Evolutionary conservation across 37 sponge, comb jelly and placozoan species (phyloP).

Genomic region (Axinella damicornis): DNA sequence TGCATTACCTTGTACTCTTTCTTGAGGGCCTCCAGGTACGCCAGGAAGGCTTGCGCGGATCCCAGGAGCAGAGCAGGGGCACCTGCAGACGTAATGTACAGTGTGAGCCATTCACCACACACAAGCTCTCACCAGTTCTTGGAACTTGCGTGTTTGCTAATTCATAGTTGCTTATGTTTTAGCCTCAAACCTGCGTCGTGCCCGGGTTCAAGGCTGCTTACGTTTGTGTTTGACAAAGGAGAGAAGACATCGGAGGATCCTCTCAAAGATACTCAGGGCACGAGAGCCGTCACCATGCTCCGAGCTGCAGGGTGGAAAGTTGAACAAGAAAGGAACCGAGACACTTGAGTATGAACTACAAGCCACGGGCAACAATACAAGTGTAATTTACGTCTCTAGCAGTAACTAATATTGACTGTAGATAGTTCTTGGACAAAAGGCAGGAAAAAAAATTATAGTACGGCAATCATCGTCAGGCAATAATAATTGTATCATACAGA

Average conservation of each 20-base stretch:
- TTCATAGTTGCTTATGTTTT: background rate
- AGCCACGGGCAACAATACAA: no score
- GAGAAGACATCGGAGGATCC: conserved; percentile 21
- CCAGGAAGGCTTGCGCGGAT: conserved; percentile 30
- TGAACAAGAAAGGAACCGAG: background rate
- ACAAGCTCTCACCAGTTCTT: background rate
- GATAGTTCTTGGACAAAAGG: no score
- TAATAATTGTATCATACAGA: no score
- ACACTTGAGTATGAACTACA: no score
- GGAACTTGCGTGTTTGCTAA: no score
- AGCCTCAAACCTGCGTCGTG: background rate
- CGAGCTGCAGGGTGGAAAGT: conserved; percentile 2
- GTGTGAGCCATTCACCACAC: background rate
- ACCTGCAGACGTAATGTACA: background rate
- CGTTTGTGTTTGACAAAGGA: conserved; percentile 29
- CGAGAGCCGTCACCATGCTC: conserved; percentile 34
- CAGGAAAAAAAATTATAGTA: no score
- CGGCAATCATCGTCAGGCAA: no score
- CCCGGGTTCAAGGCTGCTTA: background rate
- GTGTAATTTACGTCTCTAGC: no score
- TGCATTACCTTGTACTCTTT: conserved; percentile 77
- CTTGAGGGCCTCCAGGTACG: conserved; percentile 55
- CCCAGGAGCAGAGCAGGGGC: conserved; percentile 8
- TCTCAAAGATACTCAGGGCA: conserved; percentile 29
- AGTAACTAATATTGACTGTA: no score